A percentile compares a stretch with the other conserved stretches of the same genome.
Conservation (phyloP, 2,888 invertebrate genomes). For the Gibbula magus region DNA sequence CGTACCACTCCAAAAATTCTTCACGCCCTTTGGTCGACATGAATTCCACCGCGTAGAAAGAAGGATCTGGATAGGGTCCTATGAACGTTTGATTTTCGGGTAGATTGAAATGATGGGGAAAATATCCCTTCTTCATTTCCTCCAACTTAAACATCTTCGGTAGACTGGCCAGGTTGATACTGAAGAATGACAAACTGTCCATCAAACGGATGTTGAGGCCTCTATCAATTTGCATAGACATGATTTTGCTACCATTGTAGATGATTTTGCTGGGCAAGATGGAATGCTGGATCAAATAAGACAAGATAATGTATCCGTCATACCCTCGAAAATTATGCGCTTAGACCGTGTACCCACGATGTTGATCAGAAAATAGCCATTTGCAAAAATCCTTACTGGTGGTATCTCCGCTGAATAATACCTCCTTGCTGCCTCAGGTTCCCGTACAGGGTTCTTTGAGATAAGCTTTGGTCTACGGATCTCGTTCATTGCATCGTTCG, state of each 20-base stretch:
- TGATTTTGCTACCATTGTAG: conserved; percentile 37
- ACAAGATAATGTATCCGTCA: conserved; percentile 22
- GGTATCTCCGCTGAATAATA: conserved; percentile 14
- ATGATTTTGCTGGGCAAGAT: conserved; percentile 33
- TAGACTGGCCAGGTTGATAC: conserved; percentile 38
- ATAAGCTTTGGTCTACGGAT: neutral
- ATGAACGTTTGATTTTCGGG: conserved; percentile 39
- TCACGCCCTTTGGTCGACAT: conserved; percentile 32
- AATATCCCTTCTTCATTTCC: conserved; percentile 43
- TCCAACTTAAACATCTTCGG: conserved; percentile 40
- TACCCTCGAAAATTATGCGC: conserved; percentile 32
- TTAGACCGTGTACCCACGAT: conserved; percentile 25
- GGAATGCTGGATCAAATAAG: conserved; percentile 29
- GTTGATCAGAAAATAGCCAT: conserved; percentile 24
- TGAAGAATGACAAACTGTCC: conserved; percentile 44
- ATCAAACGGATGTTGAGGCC: conserved; percentile 39
- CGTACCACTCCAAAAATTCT: conserved; percentile 35
- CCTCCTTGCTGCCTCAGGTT: neutral
- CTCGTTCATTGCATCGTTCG: neutral
- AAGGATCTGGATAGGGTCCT: conserved; percentile 39
- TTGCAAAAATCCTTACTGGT: conserved; percentile 28
- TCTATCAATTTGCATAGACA: conserved; percentile 35
- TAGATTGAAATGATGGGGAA: conserved; percentile 43
- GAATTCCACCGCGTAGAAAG: conserved; percentile 34
- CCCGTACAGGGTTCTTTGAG: neutral